Conservation (phyloP, 2,797 vertebrate genomes). For the Synaphobranchus kaupii region DNA sequence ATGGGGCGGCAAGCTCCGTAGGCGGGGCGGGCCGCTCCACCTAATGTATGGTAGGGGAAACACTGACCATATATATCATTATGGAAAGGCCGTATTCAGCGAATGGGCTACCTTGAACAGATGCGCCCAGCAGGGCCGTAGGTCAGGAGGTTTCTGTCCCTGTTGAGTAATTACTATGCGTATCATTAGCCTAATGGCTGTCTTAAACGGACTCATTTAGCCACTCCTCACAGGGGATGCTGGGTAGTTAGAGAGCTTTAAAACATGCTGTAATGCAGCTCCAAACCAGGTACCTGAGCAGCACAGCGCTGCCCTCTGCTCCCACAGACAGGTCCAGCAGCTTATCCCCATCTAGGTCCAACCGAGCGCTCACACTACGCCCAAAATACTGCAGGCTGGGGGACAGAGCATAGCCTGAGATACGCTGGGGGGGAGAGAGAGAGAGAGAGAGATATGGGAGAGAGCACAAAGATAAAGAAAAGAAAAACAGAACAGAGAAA, state of each 20-base stretch:
- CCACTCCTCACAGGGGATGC: neutral
- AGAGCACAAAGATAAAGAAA: neutral
- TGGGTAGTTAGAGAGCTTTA: neutral
- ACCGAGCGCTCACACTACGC: conserved; percentile 81
- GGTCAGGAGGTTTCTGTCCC: neutral
- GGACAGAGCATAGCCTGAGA: conserved; percentile 76
- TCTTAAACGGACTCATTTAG: neutral
- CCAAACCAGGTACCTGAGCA: conserved; percentile 76
- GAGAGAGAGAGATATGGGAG: neutral
- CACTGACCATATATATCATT: too few species aligned
- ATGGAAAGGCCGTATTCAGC: neutral
- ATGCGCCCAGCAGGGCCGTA: neutral
- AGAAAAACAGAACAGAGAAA: neutral
- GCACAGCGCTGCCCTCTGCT: conserved; percentile 82
- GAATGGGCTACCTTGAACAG: neutral
- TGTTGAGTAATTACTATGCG: neutral
- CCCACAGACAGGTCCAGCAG: conserved; percentile 90
- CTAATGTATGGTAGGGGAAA: too few species aligned
- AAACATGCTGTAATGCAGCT: neutral
- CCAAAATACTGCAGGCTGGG: conserved; percentile 85
- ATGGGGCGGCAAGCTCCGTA: too few species aligned
- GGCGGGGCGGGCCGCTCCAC: too few species aligned
- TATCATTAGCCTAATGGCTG: neutral
- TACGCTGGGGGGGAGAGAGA: conserved; percentile 70
- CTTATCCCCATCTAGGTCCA: conserved; percentile 87